Percentiles rank a stretch among this genome's conserved stretches.
Evolutionary conservation across 1,140 invertebrate genomes (phyloP).

Genomic region (Probaryconus sp.): DNA sequence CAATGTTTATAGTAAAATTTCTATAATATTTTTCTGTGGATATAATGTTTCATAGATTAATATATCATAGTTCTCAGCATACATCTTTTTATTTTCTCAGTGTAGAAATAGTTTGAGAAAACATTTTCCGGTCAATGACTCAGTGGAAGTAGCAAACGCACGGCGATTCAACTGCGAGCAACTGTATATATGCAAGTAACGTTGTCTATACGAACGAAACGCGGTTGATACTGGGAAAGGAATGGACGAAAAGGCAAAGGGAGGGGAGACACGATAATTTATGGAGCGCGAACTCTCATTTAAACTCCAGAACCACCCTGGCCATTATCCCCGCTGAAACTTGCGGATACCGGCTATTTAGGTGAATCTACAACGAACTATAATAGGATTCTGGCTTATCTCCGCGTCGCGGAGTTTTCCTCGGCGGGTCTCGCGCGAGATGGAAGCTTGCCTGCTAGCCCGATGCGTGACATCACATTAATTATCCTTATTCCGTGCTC

Average conservation of each 20-base stretch:
- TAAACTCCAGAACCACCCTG: conserved; percentile 65
- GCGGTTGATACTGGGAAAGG: no score
- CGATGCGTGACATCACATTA: conserved; percentile 64
- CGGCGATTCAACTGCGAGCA: conserved; percentile 36
- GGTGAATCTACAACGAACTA: conserved; percentile 65
- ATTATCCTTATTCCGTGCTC: conserved; percentile 50
- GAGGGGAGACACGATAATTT: conserved; percentile 64
- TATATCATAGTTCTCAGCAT: no score
- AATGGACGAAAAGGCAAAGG: no score
- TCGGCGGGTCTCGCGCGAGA: conserved; percentile 36
- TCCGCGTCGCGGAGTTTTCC: conserved; percentile 56
- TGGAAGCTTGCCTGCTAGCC: conserved; percentile 52
- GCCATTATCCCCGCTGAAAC: conserved; percentile 62
- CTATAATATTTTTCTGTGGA: no score
- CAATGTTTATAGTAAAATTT: no score
- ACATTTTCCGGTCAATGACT: conserved; percentile 59
- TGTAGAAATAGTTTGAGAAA: conserved; percentile 44
- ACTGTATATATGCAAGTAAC: conserved; percentile 29
- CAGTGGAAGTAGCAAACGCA: conserved; percentile 53
- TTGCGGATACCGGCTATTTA: conserved; percentile 64
- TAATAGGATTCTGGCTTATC: conserved; percentile 66
- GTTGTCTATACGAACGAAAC: conserved; percentile 48
- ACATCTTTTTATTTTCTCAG: no score
- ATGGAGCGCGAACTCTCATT: conserved; percentile 69
- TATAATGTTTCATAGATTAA: no score